phyloP scores from a whole-genome alignment of 2,797 vertebrate species.

The Anguilla anguilla region DNA sequence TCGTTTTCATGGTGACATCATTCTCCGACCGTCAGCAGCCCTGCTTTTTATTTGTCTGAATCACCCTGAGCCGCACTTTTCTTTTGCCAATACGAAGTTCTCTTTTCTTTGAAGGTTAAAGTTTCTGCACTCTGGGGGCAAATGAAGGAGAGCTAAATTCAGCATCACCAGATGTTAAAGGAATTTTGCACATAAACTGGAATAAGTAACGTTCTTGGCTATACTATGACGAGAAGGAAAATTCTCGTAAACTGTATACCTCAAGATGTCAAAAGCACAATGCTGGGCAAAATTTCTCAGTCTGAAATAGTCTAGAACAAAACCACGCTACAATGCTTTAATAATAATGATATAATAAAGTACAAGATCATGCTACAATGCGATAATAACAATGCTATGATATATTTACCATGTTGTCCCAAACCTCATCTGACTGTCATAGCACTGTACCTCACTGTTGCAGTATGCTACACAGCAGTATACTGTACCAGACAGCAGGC shows the following conservation, averaged over 20 bases:
- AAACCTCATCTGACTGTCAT: background rate
- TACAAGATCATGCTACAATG: background rate
- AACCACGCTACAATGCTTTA: background rate
- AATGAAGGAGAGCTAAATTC: background rate
- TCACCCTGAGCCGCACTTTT: background rate
- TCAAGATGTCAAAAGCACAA: background rate
- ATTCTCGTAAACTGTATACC: background rate
- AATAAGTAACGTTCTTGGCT: background rate
- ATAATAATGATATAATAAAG: background rate
- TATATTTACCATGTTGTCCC: background rate
- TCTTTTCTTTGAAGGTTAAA: background rate
- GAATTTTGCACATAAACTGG: constrained; percentile 3
- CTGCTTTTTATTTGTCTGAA: background rate
- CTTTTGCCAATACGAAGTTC: background rate
- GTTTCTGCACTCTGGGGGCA: background rate
- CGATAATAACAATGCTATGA: background rate
- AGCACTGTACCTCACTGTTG: background rate
- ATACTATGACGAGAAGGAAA: background rate
- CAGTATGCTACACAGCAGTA: background rate
- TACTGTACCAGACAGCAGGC: background rate
- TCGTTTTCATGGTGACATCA: background rate
- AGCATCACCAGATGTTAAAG: constrained; percentile 16
- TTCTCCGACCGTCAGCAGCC: background rate
- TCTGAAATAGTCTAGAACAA: background rate
- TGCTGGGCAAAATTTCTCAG: background rate